These are phyloP conservation scores for Drosophila tropicalis DNA, from an alignment of 1,140 invertebrate species.

Conservation along the genomic window DNA sequence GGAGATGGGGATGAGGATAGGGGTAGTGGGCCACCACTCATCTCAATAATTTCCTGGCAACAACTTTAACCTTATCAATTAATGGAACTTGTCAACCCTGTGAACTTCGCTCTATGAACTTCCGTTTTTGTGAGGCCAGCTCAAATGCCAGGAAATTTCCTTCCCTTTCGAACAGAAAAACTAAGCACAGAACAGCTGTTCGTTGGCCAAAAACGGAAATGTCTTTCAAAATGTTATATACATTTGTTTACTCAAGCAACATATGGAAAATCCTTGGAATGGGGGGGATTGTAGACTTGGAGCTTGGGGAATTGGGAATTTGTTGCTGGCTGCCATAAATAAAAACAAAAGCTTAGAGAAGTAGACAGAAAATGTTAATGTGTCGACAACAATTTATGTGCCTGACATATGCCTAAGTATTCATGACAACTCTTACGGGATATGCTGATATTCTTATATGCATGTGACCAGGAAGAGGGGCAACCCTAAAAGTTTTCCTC, in stretches of 20 bases:
- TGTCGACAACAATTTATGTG: slow-evolving; percentile 9
- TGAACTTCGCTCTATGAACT: slow-evolving; percentile 16
- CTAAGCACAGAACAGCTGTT: slow-evolving; percentile 38
- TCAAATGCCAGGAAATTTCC: slow-evolving; percentile 61
- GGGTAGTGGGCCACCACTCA: not conserved
- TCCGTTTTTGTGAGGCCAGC: slow-evolving; percentile 24
- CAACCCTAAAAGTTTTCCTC: not conserved
- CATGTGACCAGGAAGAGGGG: not conserved
- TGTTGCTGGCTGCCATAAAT: slow-evolving; percentile 7
- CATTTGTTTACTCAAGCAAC: slow-evolving; percentile 15
- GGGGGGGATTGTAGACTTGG: slow-evolving; percentile 20
- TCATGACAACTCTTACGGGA: slow-evolving; percentile 6
- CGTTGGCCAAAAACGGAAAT: slow-evolving; percentile 49
- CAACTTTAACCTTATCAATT: slow-evolving; percentile 57
- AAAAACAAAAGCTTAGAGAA: slow-evolving; percentile 13
- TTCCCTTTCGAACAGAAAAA: slow-evolving; percentile 40
- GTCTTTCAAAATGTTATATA: slow-evolving; percentile 53
- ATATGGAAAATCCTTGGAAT: slow-evolving; percentile 5
- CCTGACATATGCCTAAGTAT: slow-evolving; percentile 4
- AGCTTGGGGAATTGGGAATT: slow-evolving; percentile 24
- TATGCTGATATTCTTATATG: not conserved
- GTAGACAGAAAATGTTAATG: slow-evolving; percentile 14
- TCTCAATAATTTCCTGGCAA: slow-evolving; percentile 42
- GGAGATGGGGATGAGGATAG: not conserved
- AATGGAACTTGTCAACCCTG: slow-evolving; percentile 54